Conservation (phyloP, 53 echinoderm and acorn worm genomes). For the Mesocentrotus franciscanus region DNA sequence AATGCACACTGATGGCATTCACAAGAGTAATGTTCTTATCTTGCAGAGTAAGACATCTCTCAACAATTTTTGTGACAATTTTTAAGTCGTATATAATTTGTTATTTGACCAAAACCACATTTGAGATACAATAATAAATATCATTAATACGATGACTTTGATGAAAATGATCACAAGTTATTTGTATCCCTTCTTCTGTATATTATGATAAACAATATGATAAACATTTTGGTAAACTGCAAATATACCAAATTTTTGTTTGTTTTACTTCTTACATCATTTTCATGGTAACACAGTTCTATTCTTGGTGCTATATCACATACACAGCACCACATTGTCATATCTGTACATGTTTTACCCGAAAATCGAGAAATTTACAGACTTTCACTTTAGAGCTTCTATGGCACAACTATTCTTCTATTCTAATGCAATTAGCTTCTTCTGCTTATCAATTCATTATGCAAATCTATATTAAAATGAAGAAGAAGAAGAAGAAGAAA, state of each 20-base stretch:
- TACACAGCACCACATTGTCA: background rate
- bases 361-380: background rate
- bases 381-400: background rate
- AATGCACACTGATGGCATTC: background rate
- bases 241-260: background rate
- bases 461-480: background rate
- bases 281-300: background rate
- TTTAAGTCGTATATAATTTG: background rate
- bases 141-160: background rate
- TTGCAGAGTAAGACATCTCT: no score
- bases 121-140: background rate
- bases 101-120: background rate
- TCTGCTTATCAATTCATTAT: background rate
- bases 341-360: background rate
- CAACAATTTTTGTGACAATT: no score
- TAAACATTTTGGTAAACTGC: background rate
- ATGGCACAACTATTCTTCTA: background rate
- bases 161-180: background rate
- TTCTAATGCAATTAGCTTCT: background rate
- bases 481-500: no score
- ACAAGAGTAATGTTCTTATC: no score
- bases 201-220: background rate
- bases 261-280: background rate
- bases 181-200: background rate
- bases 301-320: background rate